A percentile compares a stretch with the other conserved stretches of the same genome.
These are phyloP conservation scores for Heterodera carotae DNA, from an alignment of 1,140 invertebrate species.

Conservation along the genomic window DNA sequence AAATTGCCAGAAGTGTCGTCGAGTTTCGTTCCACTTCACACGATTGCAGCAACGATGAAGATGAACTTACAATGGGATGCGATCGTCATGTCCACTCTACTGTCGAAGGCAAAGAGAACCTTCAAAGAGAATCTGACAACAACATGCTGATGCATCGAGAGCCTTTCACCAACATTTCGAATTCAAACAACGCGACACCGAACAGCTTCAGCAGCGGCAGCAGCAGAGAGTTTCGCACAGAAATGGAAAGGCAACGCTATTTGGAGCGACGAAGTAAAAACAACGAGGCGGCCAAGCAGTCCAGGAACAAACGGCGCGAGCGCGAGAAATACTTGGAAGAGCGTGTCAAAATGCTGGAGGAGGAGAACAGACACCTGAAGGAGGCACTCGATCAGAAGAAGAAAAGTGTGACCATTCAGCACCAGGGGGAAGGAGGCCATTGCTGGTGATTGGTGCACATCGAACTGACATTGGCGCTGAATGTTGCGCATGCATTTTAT, in stretches of 20 bases:
- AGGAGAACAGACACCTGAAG: conserved; percentile 24
- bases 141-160: not conserved
- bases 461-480: too few species aligned
- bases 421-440: not conserved
- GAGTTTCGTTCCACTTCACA: not conserved
- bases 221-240: conserved; percentile 28
- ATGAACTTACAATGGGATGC: not conserved
- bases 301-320: conserved; percentile 37
- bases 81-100: not conserved
- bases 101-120: not conserved
- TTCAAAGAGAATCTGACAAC: too few species aligned
- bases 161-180: not conserved
- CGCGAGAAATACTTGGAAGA: conserved; percentile 32
- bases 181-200: not conserved
- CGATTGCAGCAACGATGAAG: not conserved
- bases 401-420: not conserved
- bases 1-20: not conserved
- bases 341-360: conserved; percentile 18
- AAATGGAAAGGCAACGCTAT: conserved; percentile 17
- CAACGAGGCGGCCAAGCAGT: conserved; percentile 52
- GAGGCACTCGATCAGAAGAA: conserved; percentile 22
- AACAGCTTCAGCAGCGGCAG: not conserved
- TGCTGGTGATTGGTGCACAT: not conserved
- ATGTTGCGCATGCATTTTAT: conserved; percentile 12
- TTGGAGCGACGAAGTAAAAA: conserved; percentile 38